Evolutionary conservation across 2,888 invertebrate genomes (phyloP), one percentile per base, ranked within the genome.

Genomic region (Smittia aterrima): DNA sequence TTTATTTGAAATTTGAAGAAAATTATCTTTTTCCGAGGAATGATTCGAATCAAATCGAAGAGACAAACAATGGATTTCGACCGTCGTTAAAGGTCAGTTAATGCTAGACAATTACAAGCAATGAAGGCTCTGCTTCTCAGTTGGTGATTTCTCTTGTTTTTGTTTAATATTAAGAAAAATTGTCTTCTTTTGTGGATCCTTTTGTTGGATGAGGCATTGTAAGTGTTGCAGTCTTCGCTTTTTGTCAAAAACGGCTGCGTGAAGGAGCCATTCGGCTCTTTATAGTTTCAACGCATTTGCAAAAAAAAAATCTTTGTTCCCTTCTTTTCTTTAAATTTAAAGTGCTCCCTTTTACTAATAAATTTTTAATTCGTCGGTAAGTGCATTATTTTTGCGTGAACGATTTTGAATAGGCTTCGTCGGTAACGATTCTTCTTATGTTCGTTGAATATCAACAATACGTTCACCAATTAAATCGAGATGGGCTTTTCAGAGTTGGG

Each of bases 131-230:
- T n/a, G 16, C 47, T 20, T 47, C 71, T 1, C 71, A 54, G 71
- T 71, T 16, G 71, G 71, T 22, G 66, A 27, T 32, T 66, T 66
- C 20, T 25, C 16, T 73, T 73, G 73, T 73, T 41, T 64, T 40
- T 73, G 73, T 64, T 73, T 64, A 73, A 64, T 73, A 38, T 62
- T 64, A 41, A 73, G 73, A 73, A 73, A 73, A 73, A 73, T 73
- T 64, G 73, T 41, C 41, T 62, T 64, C 73, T 64, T 70, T 71
- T 27, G 32, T 58, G 54, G 71, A 58, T 54, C 54, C 54, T 54
- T 71, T 71, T 71, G 47, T 68, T 68, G 24, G 6, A 47, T 47
- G 16, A 47, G 47, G 47, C 13, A 11, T 47, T 47, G 47, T 11
- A 41, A 64, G 32, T 32, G 32, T 32, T 32, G 32, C 32, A 32